Percentiles rank a stretch among this genome's conserved stretches.
Evolutionary conservation across 2,797 vertebrate genomes (phyloP).

Genomic region (Emys orbicularis): DNA sequence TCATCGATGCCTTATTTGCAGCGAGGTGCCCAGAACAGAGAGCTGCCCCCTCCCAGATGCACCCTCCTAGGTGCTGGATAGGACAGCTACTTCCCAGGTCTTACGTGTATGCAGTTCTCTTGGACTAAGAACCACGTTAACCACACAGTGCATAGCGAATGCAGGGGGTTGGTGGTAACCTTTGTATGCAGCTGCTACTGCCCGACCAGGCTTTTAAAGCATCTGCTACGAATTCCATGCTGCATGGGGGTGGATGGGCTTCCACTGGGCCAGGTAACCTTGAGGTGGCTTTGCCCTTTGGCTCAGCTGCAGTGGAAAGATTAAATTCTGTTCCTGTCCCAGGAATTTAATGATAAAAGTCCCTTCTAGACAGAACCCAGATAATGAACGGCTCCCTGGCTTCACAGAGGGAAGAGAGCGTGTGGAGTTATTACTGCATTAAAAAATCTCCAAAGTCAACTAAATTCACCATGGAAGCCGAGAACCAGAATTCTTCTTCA

Average conservation of each 20-base stretch:
- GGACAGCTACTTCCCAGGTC: not conserved
- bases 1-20: not conserved
- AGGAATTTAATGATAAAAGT: constrained; percentile 74
- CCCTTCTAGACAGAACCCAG: constrained; percentile 67
- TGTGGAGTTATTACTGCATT: constrained; percentile 69
- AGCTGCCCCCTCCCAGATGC: not conserved
- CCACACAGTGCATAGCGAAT: not conserved
- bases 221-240: no score
- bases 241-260: not conserved
- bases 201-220: not conserved
- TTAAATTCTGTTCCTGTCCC: constrained; percentile 72
- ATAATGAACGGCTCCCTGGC: constrained; percentile 75
- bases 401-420: constrained; percentile 37
- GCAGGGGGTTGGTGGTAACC: not conserved
- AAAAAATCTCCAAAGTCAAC: constrained; percentile 71
- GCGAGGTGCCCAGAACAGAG: not conserved
- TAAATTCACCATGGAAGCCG: constrained; percentile 41
- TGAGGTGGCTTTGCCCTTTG: constrained; percentile 61
- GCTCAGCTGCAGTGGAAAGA: constrained; percentile 67
- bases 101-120: not conserved
- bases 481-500: constrained; percentile 59
- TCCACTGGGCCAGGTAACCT: constrained; percentile 45
- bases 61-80: not conserved
- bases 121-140: accelerated
- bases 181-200: accelerated